Base-by-base conservation (phyloP, 2,888 invertebrate species). In the Calameuta idolon region DNA sequence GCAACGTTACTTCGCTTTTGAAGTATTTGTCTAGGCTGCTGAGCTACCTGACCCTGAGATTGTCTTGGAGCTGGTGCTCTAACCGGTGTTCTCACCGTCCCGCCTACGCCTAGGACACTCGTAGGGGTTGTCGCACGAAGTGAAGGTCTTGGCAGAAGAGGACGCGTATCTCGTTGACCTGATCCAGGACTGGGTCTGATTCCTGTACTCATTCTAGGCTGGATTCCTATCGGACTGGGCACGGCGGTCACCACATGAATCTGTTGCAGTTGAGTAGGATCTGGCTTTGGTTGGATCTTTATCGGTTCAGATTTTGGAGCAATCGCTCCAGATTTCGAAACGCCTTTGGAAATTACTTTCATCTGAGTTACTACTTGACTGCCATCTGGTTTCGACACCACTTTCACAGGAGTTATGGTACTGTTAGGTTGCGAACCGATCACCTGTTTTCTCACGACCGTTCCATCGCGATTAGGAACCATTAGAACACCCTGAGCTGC, bases 271-370 rank as follows among this genome's bases (percentile, higher is more conserved):
- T 84, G 88, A 81, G 81, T 85, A 73, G 88, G 90, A 79, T 91
- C 91, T n/a, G 91, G 91, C 78, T 91, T 91, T 15, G 91, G 91
- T 76, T 91, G 91, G 77, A 91, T 91, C 81, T 91, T 91, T 69
- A 91, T 86, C 12, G 91, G 91, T 77, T 91, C 91, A 31, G 78
- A 84, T 83, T 91, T 91, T 71, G 88, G 86, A 71, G 85, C 78
- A 75, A 71, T 78, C 1, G 80, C 79, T 76, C 81, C 83, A 23
- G 55, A 23, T 55, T 55, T 55, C 1, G 55, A 55, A 55, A 55
- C 55, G 35, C 81, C 81, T 33, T 91, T 91, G 11, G 90, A 83
- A 15, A 91, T 87, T n/a, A 91, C 89, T 81, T 91, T 91, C 91
- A 91, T 91, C 77, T 90, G 91, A 0, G 91, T 91, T 5, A 91